Conservation (phyloP, 2,888 invertebrate species). For the Macroteleia sp. region DNA sequence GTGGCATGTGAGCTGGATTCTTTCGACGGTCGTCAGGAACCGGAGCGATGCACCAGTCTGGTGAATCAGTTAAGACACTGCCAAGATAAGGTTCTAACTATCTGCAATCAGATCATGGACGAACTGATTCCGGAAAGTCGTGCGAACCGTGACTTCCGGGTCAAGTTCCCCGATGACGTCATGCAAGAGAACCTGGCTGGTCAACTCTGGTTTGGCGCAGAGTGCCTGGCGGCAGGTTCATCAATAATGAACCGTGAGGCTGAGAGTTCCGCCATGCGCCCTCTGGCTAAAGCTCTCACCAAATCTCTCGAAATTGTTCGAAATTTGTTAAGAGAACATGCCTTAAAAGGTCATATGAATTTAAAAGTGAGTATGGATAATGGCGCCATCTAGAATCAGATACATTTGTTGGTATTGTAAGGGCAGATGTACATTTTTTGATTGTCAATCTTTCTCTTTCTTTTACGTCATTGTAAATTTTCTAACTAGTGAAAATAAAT, state of each 20-base stretch:
- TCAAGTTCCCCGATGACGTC: slow-evolving; percentile 99
- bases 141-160: slow-evolving; percentile 95
- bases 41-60: too few species aligned
- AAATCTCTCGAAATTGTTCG: slow-evolving; percentile 97
- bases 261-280: slow-evolving; percentile 98
- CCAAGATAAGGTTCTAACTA: too few species aligned
- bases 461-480: too few species aligned
- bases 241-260: slow-evolving; percentile 98
- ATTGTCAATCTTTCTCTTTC: too few species aligned
- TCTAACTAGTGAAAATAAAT: too few species aligned
- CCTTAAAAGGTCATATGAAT: slow-evolving; percentile 82
- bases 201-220: slow-evolving; percentile 99
- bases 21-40: too few species aligned
- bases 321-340: slow-evolving; percentile 93
- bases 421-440: too few species aligned
- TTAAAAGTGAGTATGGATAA: slow-evolving; percentile 75
- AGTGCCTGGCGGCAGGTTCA: slow-evolving; percentile 99
- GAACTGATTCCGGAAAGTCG: slow-evolving; percentile 92
- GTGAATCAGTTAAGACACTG: too few species aligned
- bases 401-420: too few species aligned
- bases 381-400: too few species aligned
- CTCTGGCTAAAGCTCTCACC: slow-evolving; percentile 97
- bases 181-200: slow-evolving; percentile 99
- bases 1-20: too few species aligned
- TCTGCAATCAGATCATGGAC: too few species aligned